These are phyloP conservation scores for Chionodraco myersi DNA, from an alignment of 2,113 vertebrate genomes.

Conservation along the genomic window DNA sequence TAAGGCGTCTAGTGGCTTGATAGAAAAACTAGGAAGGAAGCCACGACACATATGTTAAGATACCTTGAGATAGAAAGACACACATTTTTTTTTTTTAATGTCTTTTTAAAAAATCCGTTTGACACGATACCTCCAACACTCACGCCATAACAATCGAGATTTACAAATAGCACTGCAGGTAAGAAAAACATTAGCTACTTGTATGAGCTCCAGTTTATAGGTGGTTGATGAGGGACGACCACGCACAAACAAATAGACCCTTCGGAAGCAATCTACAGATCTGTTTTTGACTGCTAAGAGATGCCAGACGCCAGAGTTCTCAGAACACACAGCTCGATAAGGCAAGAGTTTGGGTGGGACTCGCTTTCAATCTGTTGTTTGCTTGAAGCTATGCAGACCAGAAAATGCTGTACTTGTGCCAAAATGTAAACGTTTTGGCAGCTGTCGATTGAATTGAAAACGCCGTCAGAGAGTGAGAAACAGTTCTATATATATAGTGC, in stretches of 20 bases:
- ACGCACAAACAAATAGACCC: background rate
- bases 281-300: background rate
- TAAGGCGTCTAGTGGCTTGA: too few relatives aligned
- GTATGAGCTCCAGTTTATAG: background rate
- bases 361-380: constrained; percentile 9
- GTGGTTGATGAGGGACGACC: background rate
- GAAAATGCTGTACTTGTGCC: background rate
- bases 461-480: fast-evolving
- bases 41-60: too few relatives aligned
- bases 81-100: too few relatives aligned
- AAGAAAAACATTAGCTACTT: background rate
- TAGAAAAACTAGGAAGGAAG: too few relatives aligned
- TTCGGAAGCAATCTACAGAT: background rate
- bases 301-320: constrained; percentile 4
- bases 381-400: background rate
- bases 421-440: background rate
- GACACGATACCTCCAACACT: too few relatives aligned
- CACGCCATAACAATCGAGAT: too few relatives aligned
- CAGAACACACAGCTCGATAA: too few relatives aligned
- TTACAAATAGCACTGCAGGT: too few relatives aligned
- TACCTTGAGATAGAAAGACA: too few relatives aligned
- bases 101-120: too few relatives aligned
- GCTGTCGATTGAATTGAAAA: background rate
- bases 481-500: background rate
- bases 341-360: background rate